Evolutionary conservation across 2,888 invertebrate genomes (phyloP).

Genomic region (Sthenelais limicola): DNA sequence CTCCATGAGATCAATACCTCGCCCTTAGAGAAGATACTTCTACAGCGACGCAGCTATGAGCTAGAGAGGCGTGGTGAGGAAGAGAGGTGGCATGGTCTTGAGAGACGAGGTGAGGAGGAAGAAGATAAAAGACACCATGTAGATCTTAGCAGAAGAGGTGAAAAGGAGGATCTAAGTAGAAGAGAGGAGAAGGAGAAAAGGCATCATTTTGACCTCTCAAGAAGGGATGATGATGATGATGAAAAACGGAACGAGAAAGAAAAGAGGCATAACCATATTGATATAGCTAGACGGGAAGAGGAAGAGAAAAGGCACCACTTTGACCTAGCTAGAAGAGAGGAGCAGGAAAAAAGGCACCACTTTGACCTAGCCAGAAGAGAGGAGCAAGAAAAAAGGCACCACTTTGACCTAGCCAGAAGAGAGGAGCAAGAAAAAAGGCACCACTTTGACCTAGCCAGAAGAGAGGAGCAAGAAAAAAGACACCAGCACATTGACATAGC

Average conservation of each 20-base stretch:
- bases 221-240: not conserved
- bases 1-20: no score
- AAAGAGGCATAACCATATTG: not conserved
- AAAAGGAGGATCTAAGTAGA: not conserved
- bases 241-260: not conserved
- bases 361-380: not conserved
- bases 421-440: no score
- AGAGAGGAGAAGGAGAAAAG: not conserved
- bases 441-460: no score
- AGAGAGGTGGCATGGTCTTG: not conserved
- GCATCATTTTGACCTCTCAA: not conserved
- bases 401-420: no score
- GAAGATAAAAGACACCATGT: not conserved
- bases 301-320: slow-evolving; percentile 5
- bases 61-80: not conserved
- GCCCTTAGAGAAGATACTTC: no score
- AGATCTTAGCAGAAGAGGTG: not conserved
- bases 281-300: not conserved
- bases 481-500: not conserved
- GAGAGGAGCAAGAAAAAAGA: not conserved
- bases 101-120: not conserved
- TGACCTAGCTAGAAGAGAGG: not conserved
- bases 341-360: not conserved
- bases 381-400: not conserved
- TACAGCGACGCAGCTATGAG: no score